Evolutionary conservation across 2,113 vertebrate species (phyloP).

Genomic region (Promerops cafer): DNA sequence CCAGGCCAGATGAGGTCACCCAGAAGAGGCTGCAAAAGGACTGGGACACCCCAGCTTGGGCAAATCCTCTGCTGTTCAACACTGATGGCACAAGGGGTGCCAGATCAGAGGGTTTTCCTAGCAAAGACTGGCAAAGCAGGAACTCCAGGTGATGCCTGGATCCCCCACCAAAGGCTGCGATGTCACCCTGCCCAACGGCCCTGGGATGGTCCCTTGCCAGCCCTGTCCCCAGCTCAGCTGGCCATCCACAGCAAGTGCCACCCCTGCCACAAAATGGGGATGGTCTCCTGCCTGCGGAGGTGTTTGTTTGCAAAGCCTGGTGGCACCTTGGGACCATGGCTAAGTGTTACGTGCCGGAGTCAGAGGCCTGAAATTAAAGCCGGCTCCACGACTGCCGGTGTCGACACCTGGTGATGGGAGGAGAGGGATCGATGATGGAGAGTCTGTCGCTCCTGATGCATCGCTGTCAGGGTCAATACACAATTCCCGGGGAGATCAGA

Average conservation of each 20-base stretch:
- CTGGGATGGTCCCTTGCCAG: background rate
- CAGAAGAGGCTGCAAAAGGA: background rate
- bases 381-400: background rate
- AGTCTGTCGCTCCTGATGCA: slow-evolving; percentile 33
- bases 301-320: background rate
- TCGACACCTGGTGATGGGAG: slow-evolving; percentile 50
- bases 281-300: background rate
- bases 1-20: background rate
- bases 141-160: background rate
- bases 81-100: fast-evolving
- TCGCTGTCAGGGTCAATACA: slow-evolving; percentile 39
- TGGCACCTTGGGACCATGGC: background rate
- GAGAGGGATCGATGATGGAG: slow-evolving; percentile 27
- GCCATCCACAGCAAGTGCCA: background rate
- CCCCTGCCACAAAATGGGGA: background rate
- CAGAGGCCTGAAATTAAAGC: slow-evolving; percentile 42
- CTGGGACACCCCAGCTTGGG: background rate
- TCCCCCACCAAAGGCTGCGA: background rate
- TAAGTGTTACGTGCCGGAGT: background rate
- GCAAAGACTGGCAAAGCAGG: background rate
- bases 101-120: background rate
- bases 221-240: background rate
- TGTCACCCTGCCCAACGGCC: background rate
- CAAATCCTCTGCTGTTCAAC: background rate
- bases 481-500: background rate